Percentiles rank a stretch among this genome's conserved stretches.
These are phyloP conservation scores for Notolabrus celidotus DNA, from an alignment of 2,797 vertebrate genomes.

Conservation along the genomic window DNA sequence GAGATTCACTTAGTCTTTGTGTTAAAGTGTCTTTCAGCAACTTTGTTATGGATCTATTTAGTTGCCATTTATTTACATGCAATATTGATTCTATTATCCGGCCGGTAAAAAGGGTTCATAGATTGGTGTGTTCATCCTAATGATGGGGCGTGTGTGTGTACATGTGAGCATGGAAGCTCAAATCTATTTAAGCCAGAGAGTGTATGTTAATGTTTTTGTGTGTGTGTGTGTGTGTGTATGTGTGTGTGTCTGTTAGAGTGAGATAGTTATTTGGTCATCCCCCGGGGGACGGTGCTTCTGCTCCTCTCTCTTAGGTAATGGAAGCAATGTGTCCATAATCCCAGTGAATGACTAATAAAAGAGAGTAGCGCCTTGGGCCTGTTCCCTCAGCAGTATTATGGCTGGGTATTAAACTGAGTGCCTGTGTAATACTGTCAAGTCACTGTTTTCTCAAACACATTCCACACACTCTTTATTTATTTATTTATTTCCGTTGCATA, in stretches of 20 bases:
- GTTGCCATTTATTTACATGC: slow-evolving; percentile 72
- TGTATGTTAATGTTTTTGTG: slow-evolving; percentile 68
- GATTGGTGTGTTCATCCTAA: slow-evolving; percentile 71
- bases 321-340: slow-evolving; percentile 86
- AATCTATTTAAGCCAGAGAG: slow-evolving; percentile 71
- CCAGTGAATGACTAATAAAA: slow-evolving; percentile 85
- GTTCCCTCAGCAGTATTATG: slow-evolving; percentile 80
- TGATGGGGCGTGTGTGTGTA: slow-evolving; percentile 61
- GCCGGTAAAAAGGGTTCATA: slow-evolving; percentile 71
- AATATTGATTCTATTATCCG: slow-evolving; percentile 78
- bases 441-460: slow-evolving; percentile 78
- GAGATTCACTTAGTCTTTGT: slow-evolving; percentile 32
- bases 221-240: slow-evolving; percentile 16
- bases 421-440: slow-evolving; percentile 83
- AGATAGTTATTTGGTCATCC: slow-evolving; percentile 72
- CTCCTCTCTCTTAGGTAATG: slow-evolving; percentile 84
- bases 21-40: slow-evolving; percentile 57
- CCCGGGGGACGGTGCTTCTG: slow-evolving; percentile 71
- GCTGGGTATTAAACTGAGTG: slow-evolving; percentile 83
- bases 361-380: slow-evolving; percentile 82
- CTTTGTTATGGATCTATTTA: slow-evolving; percentile 71
- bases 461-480: slow-evolving; percentile 63
- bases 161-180: slow-evolving; percentile 37
- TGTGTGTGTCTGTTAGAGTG: slow-evolving; percentile 14
- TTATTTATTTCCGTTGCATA: slow-evolving; percentile 68